Conservation (phyloP, 2,113 vertebrate genomes). For the Ranitomeya imitator region DNA sequence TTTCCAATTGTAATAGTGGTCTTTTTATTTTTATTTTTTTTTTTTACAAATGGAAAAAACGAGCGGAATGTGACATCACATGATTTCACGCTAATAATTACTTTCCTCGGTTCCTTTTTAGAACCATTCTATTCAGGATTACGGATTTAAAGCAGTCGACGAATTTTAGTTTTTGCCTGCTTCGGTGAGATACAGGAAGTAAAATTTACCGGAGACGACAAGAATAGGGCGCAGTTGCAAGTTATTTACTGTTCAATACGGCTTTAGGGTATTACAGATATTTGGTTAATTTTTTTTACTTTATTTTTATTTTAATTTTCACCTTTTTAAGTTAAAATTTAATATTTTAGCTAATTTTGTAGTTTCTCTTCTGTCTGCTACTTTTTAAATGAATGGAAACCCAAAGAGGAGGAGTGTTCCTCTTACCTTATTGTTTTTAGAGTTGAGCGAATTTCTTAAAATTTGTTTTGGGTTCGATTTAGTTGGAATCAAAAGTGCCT, state of each 20-base stretch:
- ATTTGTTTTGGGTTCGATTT: too few species aligned
- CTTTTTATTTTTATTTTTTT: background rate
- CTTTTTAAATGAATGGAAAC: background rate
- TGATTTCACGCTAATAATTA: background rate
- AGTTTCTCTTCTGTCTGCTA: background rate
- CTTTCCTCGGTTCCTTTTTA: conserved; percentile 25
- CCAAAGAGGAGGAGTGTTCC: background rate
- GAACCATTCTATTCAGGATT: background rate
- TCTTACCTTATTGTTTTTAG: background rate
- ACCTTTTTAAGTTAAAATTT: background rate
- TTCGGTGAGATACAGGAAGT: conserved; percentile 1
- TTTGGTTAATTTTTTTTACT: too few species aligned
- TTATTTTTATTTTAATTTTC: too few species aligned
- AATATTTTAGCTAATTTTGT: too few species aligned
- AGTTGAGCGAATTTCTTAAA: too few species aligned
- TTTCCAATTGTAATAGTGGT: conserved; percentile 4
- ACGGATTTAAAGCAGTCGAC: background rate
- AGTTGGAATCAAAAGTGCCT: too few species aligned
- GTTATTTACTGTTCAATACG: too few species aligned
- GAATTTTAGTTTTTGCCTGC: conserved; percentile 5
- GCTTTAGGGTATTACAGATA: too few species aligned
- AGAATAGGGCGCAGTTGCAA: background rate
- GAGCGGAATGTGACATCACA: background rate
- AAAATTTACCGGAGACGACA: background rate
- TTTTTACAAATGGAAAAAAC: conserved; percentile 9